phyloP scores from a whole-genome alignment of 2,113 vertebrate species.

The Pundamilia nyererei region DNA sequence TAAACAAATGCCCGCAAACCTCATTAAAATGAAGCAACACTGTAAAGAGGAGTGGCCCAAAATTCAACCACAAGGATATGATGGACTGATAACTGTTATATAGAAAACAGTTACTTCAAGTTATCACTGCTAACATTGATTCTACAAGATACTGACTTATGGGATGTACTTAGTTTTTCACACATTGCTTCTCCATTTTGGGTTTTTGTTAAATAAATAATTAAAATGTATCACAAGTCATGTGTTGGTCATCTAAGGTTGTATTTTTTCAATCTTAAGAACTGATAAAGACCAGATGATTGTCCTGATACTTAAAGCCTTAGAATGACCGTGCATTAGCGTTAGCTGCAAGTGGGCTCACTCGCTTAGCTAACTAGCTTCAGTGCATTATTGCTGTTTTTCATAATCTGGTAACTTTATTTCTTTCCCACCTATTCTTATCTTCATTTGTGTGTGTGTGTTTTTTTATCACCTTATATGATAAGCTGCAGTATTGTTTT shows the following conservation, averaged over 20 bases:
- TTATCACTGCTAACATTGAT: background rate
- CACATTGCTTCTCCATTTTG: background rate
- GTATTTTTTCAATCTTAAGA: background rate
- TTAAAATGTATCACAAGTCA: background rate
- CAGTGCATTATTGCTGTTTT: background rate
- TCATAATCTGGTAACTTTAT: background rate
- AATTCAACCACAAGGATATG: background rate
- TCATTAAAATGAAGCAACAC: background rate
- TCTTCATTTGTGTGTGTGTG: background rate
- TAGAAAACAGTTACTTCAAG: background rate
- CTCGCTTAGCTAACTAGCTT: background rate
- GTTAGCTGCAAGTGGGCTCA: background rate
- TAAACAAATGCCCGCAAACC: background rate
- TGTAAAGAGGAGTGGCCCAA: background rate
- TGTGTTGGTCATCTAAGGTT: background rate
- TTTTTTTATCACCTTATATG: too few species aligned
- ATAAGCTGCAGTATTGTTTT: accelerated
- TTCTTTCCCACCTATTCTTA: background rate
- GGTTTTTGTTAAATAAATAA: background rate
- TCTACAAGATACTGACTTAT: background rate
- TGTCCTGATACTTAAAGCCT: background rate
- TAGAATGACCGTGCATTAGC: background rate
- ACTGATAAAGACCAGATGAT: background rate
- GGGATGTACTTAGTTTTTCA: background rate
- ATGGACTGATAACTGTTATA: background rate